A percentile compares a stretch with the other conserved stretches of the same genome.
These are phyloP conservation scores for Leucoptera coffeella DNA, from an alignment of 2,888 invertebrate species.

Conservation along the genomic window DNA sequence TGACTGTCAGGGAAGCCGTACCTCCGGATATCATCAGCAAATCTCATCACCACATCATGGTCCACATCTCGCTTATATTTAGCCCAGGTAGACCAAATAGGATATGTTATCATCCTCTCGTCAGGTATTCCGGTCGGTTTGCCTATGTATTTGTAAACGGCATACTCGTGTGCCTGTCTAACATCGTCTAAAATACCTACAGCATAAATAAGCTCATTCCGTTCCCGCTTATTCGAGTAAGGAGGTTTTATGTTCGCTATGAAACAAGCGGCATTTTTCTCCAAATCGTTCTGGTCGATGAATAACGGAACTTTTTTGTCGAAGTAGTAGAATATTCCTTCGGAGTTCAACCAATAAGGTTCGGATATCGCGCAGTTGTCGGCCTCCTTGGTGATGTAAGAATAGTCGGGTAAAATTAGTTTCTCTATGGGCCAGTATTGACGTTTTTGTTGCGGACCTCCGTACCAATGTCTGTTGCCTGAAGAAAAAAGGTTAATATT, in stretches of 20 bases:
- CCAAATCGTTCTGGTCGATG: conserved; percentile 54
- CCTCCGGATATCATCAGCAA: conserved; percentile 40
- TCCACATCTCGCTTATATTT: conserved; percentile 48
- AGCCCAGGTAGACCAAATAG: conserved; percentile 66
- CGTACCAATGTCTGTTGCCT: conserved; percentile 56
- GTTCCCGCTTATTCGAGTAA: conserved; percentile 27
- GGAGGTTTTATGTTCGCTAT: conserved; percentile 39
- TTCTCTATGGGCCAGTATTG: conserved; percentile 60
- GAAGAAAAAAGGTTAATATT: too few relatives aligned
- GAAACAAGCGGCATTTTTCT: conserved; percentile 42
- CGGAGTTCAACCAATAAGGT: conserved; percentile 62
- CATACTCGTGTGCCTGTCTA: conserved; percentile 53
- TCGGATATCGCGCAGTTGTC: conserved; percentile 55
- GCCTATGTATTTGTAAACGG: conserved; percentile 51
- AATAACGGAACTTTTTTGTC: conserved; percentile 59
- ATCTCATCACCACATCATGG: conserved; percentile 37
- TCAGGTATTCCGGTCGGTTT: conserved; percentile 54
- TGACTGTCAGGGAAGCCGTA: conserved; percentile 48
- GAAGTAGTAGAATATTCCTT: conserved; percentile 58
- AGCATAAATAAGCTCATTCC: conserved; percentile 45
- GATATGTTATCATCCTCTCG: conserved; percentile 46
- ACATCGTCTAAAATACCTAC: conserved; percentile 56
- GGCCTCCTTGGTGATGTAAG: conserved; percentile 52
- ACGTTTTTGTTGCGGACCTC: conserved; percentile 51
- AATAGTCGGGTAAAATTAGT: conserved; percentile 35